These are phyloP conservation scores for Anadara kagoshimensis DNA, from an alignment of 1,140 invertebrate genomes.

Conservation along the genomic window DNA sequence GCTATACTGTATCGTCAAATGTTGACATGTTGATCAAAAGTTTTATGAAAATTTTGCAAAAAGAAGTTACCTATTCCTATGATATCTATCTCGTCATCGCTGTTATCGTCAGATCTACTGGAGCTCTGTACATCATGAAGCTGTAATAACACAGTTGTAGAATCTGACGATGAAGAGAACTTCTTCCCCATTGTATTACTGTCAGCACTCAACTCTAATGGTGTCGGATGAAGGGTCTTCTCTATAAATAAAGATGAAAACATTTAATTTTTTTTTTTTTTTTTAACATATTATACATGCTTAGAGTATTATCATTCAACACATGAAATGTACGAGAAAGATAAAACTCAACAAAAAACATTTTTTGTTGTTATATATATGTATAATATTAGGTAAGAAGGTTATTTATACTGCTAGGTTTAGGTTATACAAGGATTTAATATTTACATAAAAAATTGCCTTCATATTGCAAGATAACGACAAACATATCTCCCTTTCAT, in stretches of 20 bases:
- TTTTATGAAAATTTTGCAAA: background rate
- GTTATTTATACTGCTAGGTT: too few relatives aligned
- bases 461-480: too few relatives aligned
- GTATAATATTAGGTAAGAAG: too few relatives aligned
- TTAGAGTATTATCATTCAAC: too few relatives aligned
- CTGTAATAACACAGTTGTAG: constrained; percentile 15
- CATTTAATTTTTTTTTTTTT: background rate
- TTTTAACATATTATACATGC: background rate
- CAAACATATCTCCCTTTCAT: too few relatives aligned
- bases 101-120: background rate
- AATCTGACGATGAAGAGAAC: constrained; percentile 35
- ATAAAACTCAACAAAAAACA: too few relatives aligned
- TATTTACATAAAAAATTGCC: background rate
- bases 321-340: too few relatives aligned
- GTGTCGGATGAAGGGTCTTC: constrained; percentile 41
- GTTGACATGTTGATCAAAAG: background rate
- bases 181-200: constrained; percentile 30
- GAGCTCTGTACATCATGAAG: constrained; percentile 18
- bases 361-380: too few relatives aligned
- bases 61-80: constrained; percentile 37
- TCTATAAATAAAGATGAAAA: too few relatives aligned
- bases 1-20: background rate
- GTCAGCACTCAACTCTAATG: constrained; percentile 37
- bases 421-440: too few relatives aligned
- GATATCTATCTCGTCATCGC: constrained; percentile 50